Evolutionary conservation across 2,888 invertebrate genomes (phyloP).

Genomic region (Diabrotica balteata): DNA sequence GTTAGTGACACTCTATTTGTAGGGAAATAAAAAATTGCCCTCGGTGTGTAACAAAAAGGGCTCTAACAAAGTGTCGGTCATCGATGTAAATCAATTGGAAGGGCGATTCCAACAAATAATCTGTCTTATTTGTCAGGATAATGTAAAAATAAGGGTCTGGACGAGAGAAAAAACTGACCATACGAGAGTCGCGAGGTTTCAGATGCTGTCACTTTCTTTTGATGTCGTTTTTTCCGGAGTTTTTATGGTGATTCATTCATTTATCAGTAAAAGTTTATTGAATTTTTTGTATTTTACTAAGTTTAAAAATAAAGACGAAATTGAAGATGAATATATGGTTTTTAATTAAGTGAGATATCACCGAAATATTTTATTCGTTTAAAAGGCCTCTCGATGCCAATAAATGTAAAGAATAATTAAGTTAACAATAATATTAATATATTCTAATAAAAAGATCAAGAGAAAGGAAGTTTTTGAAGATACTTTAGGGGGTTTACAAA

Average conservation of each 20-base stretch:
- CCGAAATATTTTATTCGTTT: no score
- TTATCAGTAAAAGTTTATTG: background rate
- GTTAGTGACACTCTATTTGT: slow-evolving; percentile 27
- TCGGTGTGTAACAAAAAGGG: slow-evolving; percentile 30
- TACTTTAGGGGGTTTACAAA: no score
- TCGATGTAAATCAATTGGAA: slow-evolving; percentile 61
- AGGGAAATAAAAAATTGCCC: slow-evolving; percentile 25
- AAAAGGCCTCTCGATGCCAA: no score
- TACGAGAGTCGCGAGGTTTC: slow-evolving; percentile 40
- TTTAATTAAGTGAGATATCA: no score
- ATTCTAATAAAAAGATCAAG: no score
- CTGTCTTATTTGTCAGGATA: slow-evolving; percentile 59
- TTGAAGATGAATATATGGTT: no score
- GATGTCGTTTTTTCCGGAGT: no score
- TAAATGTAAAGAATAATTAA: no score
- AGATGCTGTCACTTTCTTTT: slow-evolving; percentile 33
- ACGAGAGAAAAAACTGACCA: slow-evolving; percentile 53
- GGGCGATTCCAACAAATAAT: slow-evolving; percentile 59
- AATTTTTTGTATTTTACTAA: no score
- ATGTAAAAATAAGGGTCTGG: slow-evolving; percentile 57
- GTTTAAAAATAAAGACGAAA: no score
- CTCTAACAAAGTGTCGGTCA: slow-evolving; percentile 46
- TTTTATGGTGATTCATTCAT: background rate
- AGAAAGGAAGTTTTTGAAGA: no score
- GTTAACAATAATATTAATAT: no score